A percentile compares a stretch with the other conserved stretches of the same genome.
These are phyloP conservation scores for Archips crataeganus DNA, from an alignment of 2,888 invertebrate species.

Conservation along the genomic window DNA sequence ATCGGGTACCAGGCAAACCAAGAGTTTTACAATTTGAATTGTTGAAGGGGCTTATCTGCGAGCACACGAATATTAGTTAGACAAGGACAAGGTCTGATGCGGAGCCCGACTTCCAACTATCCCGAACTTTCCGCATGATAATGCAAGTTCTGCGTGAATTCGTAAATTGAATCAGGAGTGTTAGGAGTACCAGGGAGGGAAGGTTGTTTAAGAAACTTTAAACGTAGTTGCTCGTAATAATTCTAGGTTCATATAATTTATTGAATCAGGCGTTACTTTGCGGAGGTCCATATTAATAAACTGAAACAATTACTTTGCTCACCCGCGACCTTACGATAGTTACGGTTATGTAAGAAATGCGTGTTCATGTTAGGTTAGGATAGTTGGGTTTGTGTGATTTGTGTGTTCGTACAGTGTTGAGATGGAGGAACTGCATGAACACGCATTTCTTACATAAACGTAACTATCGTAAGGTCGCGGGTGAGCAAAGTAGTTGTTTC, in stretches of 20 bases:
- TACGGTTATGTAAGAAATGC: too few species aligned
- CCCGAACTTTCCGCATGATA: constrained; percentile 37
- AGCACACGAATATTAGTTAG: constrained; percentile 36
- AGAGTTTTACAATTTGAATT: constrained; percentile 17
- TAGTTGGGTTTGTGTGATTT: too few species aligned
- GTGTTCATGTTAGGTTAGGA: too few species aligned
- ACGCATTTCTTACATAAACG: too few species aligned
- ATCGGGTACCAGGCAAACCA: constrained; percentile 45
- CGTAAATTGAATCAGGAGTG: constrained; percentile 25
- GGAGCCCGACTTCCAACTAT: constrained; percentile 26
- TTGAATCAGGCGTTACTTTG: too few species aligned
- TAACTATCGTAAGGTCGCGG: too few species aligned
- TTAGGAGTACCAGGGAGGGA: constrained; percentile 12
- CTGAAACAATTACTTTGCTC: too few species aligned
- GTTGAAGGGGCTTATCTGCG: constrained; percentile 25
- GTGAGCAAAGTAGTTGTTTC: too few species aligned
- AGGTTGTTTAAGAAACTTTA: background rate
- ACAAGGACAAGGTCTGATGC: constrained; percentile 24
- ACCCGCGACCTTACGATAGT: too few species aligned
- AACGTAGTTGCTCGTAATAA: background rate
- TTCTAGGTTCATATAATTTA: background rate
- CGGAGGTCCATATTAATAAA: too few species aligned
- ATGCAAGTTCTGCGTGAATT: constrained; percentile 17
- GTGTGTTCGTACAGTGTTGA: too few species aligned
- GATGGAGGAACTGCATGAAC: too few species aligned